Base-by-base conservation (phyloP, 2,888 invertebrate species). In the Carabus problematicus region DNA sequence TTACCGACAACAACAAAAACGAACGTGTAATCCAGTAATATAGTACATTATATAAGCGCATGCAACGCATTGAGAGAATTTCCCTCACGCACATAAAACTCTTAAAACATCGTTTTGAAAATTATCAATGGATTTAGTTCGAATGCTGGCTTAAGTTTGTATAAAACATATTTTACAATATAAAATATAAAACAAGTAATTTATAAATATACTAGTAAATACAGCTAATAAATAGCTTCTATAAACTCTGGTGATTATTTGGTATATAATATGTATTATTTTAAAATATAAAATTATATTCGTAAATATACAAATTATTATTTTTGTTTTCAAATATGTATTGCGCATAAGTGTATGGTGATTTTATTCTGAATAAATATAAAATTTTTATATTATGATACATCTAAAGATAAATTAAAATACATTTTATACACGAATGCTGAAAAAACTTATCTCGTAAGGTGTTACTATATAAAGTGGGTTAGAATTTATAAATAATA, bases 401-500 rank as follows among this genome's bases (percentile, higher is more conserved):
- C 12, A 11, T 45, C 45, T 6, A n/a, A 11, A 45, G 2, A 45
- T 45, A 45, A 45, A 45, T 4, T 45, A 12, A 45, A 6, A 45
- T 45, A 45, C 3, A 45, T 54, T 63, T 63, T 63, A 62, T 63
- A 41, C 54, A 43, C 43, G n/a, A 14, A 40, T n/a, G 14, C 43
- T 49, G 39, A 40, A 29, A 63, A 63, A 63, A 19, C 54, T 52
- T 41, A 40, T 43, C 16, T 45, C 7, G 11, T 14, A 11, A 11
- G 7, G 3, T 12, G 54, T 54, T 41, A 41, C 41, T 11, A 18
- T 14, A 3, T 18, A 7, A 49, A 62, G 47, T 54, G 54, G 12
- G 43, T 63, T 54, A 63, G 43, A n/a, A 14, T 63, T 63, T 63
- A 52, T 63, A 45, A n/a, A n/a, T n/a, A n/a, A n/a, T n/a, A n/a